phyloP scores from a whole-genome alignment of 1,140 invertebrate genomes.

The Solenopsis invicta region DNA sequence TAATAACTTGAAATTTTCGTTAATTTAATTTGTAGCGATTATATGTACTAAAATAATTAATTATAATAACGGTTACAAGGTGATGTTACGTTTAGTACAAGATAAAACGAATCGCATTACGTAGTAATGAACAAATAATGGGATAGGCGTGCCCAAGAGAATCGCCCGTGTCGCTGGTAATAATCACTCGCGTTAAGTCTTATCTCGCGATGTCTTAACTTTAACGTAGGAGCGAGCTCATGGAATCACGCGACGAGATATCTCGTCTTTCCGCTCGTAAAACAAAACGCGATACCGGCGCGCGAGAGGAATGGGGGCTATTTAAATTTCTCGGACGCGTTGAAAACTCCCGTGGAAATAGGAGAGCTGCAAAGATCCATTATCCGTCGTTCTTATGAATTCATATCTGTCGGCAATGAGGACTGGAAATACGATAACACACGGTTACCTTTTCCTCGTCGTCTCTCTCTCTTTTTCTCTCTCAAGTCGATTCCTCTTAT shows the following conservation, averaged over 20 bases:
- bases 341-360: constrained; percentile 34
- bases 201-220: constrained; percentile 60
- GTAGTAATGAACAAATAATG: constrained; percentile 42
- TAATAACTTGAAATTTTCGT: neutral
- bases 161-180: constrained; percentile 50
- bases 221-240: constrained; percentile 12
- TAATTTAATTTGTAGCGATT: constrained; percentile 19
- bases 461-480: constrained; percentile 23
- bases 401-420: constrained; percentile 45
- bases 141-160: constrained; percentile 5
- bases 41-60: constrained; percentile 23
- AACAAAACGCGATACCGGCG: constrained; percentile 52
- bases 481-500: constrained; percentile 67
- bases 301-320: constrained; percentile 13
- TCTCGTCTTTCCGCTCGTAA: constrained; percentile 57
- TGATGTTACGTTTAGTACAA: constrained; percentile 2
- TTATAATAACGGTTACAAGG: neutral
- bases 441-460: neutral
- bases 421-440: constrained; percentile 22
- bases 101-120: constrained; percentile 9
- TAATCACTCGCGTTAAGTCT: constrained; percentile 54
- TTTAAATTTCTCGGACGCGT: constrained; percentile 55
- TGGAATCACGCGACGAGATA: constrained; percentile 60
- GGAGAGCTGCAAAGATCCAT: constrained; percentile 8
- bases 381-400: constrained; percentile 44